Evolutionary conservation across 2,888 invertebrate species (phyloP), one percentile per base, ranked within the genome.

Genomic region (Petrolisthes manimaculis): DNA sequence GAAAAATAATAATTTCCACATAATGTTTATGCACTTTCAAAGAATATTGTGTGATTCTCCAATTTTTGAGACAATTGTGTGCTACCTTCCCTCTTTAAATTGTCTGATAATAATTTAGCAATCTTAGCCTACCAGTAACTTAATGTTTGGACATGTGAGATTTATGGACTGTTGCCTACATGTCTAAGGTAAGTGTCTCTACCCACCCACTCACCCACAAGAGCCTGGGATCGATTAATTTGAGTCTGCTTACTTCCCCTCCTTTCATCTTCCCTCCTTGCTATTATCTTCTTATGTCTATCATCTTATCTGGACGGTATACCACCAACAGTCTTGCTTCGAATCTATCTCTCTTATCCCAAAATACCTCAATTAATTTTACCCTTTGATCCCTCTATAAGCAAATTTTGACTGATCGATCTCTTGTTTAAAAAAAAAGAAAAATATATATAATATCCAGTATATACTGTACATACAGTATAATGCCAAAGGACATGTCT

Each of bases 151-250:
- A 37, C 37, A 37, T 37, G 37, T 37, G 2, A 37, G 37, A 37
- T 1, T 37, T 37, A 37, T 37, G 37, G 37, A 37, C 37, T 37
- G 37, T 1, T 1, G 37, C 37, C 37, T 37, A 37, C 37, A 37
- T 37, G 37, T 21, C 71, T n/a, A 71, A 18, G 71, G 71, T 71
- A 71, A 71, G 71, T 71, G 8, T 8, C 6, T n/a, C 21, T 9
- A 12, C 9, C 61, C 18, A n/a, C 71, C 71, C 71, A 71, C 71
- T 71, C 71, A 71, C 71, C 14, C 14, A 71, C 71, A 1, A 71
- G 71, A 71, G 71, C 8, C 21, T 71, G n/a, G 71, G 71, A 71
- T 71, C 71, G 71, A 71, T 71, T 71, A n/a, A 18, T 71, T 71
- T n/a, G 21, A 61, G 61, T 61, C 61, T 61, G 12, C 61, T 18